phyloP scores from a whole-genome alignment of 2,888 invertebrate genomes.

The Sabatieria punctata region DNA sequence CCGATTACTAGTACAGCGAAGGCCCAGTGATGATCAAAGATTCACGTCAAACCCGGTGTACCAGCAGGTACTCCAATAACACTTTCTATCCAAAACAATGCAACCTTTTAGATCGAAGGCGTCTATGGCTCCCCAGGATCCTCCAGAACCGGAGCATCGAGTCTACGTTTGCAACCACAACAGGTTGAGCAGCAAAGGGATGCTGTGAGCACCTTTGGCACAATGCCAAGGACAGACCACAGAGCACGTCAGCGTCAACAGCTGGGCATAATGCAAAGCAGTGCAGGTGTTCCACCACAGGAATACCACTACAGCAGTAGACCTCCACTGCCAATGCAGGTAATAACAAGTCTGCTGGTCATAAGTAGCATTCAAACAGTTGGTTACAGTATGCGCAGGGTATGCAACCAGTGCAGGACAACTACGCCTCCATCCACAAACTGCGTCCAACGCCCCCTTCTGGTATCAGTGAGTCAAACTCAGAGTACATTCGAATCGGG shows the following conservation, averaged over 20 bases:
- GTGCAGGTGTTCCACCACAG: neutral
- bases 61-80: no score
- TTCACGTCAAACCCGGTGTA: no score
- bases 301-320: neutral
- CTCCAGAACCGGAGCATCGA: no score
- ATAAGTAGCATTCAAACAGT: neutral
- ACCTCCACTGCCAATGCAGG: neutral
- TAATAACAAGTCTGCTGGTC: neutral
- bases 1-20: no score
- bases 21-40: no score
- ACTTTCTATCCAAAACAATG: no score
- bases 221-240: slow-evolving; percentile 4
- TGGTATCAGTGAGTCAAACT: neutral
- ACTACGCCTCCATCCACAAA: slow-evolving; percentile 7
- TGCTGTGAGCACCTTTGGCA: slow-evolving; percentile 9
- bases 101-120: no score
- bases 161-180: no score
- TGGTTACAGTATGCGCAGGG: neutral
- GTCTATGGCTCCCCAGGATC: no score
- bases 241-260: neutral
- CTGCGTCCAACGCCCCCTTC: neutral
- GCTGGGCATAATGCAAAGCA: neutral
- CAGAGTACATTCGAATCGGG: neutral
- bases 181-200: neutral
- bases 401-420: neutral